Base-by-base conservation (phyloP, 2,888 invertebrate genomes). In the Dryococelus australis region DNA sequence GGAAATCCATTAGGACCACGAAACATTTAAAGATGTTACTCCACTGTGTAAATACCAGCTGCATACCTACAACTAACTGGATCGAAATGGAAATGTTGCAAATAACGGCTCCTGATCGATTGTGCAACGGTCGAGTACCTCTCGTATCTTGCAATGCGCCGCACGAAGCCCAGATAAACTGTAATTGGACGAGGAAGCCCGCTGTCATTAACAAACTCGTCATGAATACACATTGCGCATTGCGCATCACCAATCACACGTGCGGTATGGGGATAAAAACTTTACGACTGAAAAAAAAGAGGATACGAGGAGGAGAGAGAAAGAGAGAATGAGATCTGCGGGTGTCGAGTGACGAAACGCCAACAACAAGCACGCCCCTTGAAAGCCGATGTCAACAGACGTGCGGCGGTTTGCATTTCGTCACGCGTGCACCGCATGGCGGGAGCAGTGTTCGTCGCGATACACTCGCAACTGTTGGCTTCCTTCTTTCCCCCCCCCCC, bases 161-260 rank as follows among this genome's bases (percentile, higher is more conserved):
- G 65, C 65, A 65, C 65, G 65, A 65, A 65, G 65, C n/a, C 35
- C n/a, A 65, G 65, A 65, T 65, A 65, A 65, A 65, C 65, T 65
- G 65, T 65, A 65, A 65, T 65, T 65, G 65, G 65, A 65, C 65
- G 65, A 65, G 65, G 8, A 65, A 65, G 10, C 24, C 65, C 24
- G 65, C 13, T 3, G 65, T 65, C 65, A n/a, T 65, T 65, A 65
- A 65, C 20, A 65, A 65, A 65, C 65, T 65, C 65, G 24, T 65
- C 65, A 65, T 65, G 65, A 65, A 65, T 65, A 8, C 65, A 65
- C 24, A n/a, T n/a, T 65, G 65, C 65, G n/a, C 8, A 65, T 47
- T 47, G 2, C 8, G 0, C 47, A 3, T 16, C 47, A 16, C 65
- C 65, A 65, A 65, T 65, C 65, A 65, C 65, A 65, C 65, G 65